Percentiles rank a stretch among this genome's conserved stretches.
These are phyloP conservation scores for Dynastes tityus DNA, from an alignment of 2,888 invertebrate species.

Conservation along the genomic window DNA sequence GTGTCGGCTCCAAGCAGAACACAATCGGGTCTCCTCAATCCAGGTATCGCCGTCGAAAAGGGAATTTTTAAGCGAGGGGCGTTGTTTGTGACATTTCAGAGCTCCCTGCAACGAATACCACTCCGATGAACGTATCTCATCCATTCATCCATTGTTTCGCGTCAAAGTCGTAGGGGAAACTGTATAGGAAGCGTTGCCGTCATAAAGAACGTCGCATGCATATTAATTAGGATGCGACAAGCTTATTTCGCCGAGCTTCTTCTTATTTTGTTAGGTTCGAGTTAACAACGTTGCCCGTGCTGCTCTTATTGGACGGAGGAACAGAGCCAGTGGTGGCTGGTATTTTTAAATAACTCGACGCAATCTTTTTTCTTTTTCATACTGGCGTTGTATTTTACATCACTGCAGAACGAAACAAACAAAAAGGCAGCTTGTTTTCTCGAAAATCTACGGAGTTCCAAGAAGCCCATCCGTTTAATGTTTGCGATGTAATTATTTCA, in stretches of 20 bases:
- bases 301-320: neutral
- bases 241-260: neutral
- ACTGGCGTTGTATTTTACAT: too few relatives aligned
- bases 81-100: too few relatives aligned
- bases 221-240: conserved; percentile 13
- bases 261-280: conserved; percentile 1
- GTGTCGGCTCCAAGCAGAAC: neutral
- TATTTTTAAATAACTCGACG: neutral
- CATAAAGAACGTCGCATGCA: neutral
- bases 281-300: neutral
- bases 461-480: too few relatives aligned
- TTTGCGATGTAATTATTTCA: too few relatives aligned
- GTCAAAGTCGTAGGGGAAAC: too few relatives aligned
- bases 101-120: too few relatives aligned
- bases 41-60: neutral
- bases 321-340: neutral
- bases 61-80: conserved; percentile 10
- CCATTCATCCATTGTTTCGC: too few relatives aligned
- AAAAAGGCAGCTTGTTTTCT: too few relatives aligned
- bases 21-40: neutral
- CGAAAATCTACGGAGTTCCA: too few relatives aligned
- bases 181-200: neutral
- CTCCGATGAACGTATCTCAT: too few relatives aligned
- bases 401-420: too few relatives aligned
- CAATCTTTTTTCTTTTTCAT: too few relatives aligned